Conservation (phyloP, 1,140 invertebrate species). For the Drosophila nannoptera region DNA sequence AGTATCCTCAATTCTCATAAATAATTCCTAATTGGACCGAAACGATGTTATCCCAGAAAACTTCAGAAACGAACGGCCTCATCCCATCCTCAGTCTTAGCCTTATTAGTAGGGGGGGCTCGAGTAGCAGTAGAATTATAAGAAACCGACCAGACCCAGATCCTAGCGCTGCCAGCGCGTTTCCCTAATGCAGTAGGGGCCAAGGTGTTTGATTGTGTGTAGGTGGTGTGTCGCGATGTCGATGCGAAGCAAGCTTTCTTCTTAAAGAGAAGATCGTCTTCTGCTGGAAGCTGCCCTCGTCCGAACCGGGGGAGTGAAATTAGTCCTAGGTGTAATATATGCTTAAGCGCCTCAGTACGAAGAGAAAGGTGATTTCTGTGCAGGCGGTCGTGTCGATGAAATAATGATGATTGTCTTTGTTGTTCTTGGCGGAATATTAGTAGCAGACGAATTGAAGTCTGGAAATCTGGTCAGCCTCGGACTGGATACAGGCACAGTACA, state of each 20-base stretch:
- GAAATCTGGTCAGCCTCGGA: conserved; percentile 18
- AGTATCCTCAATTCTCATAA: conserved; percentile 12
- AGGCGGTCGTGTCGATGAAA: conserved; percentile 40
- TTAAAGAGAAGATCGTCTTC: not conserved
- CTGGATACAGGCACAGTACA: not conserved
- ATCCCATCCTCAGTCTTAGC: conserved; percentile 9
- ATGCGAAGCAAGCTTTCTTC: conserved; percentile 29
- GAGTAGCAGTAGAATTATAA: conserved; percentile 17
- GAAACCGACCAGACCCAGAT: conserved; percentile 18
- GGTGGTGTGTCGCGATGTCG: conserved; percentile 7
- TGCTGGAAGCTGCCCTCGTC: conserved; percentile 9
- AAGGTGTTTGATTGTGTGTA: not conserved
- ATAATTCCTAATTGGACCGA: conserved; percentile 17
- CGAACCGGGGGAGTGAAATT: conserved; percentile 19
- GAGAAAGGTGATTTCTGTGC: conserved; percentile 28
- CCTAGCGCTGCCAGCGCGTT: conserved; percentile 24
- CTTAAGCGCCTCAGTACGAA: conserved; percentile 14
- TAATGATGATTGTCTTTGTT: conserved; percentile 26
- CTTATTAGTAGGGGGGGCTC: not conserved
- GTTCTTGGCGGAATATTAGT: conserved; percentile 31
- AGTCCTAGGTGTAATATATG: conserved; percentile 15
- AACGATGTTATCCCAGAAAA: conserved; percentile 14
- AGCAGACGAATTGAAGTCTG: conserved; percentile 23
- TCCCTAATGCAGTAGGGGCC: conserved; percentile 18
- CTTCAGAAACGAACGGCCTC: conserved; percentile 10